Conservation (phyloP, 2,888 invertebrate species). For the Neoaliturus tenellus region DNA sequence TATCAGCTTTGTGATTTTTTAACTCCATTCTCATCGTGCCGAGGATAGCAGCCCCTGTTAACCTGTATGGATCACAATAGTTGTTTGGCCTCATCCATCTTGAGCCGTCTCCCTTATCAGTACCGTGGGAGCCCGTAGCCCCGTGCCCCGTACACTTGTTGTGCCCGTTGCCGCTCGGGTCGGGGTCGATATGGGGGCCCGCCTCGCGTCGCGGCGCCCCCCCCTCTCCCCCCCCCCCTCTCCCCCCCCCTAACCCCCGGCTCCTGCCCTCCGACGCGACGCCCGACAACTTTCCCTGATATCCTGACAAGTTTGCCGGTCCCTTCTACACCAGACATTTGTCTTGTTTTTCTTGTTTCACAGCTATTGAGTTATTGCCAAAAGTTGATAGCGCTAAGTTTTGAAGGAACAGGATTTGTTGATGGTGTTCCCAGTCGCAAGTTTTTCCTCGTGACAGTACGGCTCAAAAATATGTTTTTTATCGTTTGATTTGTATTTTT, state of each 20-base stretch:
- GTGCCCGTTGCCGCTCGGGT: background rate
- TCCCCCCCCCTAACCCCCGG: background rate
- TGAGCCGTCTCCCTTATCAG: no score
- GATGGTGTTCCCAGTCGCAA: background rate
- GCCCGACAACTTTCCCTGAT: slow-evolving; percentile 16
- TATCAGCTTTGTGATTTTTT: no score
- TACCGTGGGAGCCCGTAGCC: no score
- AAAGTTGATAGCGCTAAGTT: background rate
- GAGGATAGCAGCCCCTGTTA: no score
- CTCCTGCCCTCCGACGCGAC: slow-evolving; percentile 2
- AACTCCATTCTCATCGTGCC: no score
- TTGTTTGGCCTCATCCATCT: no score
- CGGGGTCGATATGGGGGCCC: background rate
- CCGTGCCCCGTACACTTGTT: no score
- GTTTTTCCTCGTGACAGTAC: background rate
- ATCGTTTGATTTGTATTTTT: no score
- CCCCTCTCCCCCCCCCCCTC: no score
- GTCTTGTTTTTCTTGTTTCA: background rate
- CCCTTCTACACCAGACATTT: slow-evolving; percentile 5
- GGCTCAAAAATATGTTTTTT: no score
- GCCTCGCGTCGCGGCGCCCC: background rate
- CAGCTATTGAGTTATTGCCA: slow-evolving; percentile 19
- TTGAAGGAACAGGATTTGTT: background rate
- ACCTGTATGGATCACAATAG: no score
- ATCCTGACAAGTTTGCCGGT: background rate